Evolutionary conservation across 2,797 vertebrate genomes (phyloP).

Genomic region (Bufotes viridis): DNA sequence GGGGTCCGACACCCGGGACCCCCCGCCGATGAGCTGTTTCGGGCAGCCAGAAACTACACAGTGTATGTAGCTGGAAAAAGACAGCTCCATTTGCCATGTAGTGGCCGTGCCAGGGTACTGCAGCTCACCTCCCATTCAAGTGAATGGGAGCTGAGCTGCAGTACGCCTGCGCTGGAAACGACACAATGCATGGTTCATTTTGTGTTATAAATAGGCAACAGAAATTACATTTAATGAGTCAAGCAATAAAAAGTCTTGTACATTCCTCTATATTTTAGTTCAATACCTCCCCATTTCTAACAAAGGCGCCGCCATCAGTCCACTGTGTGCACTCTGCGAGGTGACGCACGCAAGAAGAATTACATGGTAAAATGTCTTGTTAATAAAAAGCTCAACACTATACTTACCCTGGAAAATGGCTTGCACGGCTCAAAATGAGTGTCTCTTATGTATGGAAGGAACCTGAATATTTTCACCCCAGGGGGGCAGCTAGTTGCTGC

Average conservation of each 20-base stretch:
- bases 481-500: not conserved
- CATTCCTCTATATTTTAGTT: slow-evolving; percentile 1
- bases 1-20: no score
- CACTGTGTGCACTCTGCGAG: not conserved
- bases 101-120: no score
- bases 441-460: slow-evolving; percentile 9
- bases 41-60: no score
- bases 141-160: no score
- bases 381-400: slow-evolving; percentile 17
- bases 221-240: not conserved
- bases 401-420: slow-evolving; percentile 12
- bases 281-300: not conserved
- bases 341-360: not conserved
- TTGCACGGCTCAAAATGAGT: not conserved
- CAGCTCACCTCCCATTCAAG: no score
- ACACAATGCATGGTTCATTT: not conserved
- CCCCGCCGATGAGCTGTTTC: no score
- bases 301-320: slow-evolving; percentile 13
- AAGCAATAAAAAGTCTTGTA: not conserved
- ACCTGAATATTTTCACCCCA: slow-evolving; percentile 33
- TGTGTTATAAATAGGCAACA: not conserved
- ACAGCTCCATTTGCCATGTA: no score
- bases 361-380: slow-evolving; percentile 24
- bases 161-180: not conserved
- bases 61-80: no score